Percentiles rank a stretch among this genome's conserved stretches.
These are phyloP conservation scores for Hydroisotoma schaefferi DNA, from an alignment of 2,888 invertebrate species.

Conservation along the genomic window DNA sequence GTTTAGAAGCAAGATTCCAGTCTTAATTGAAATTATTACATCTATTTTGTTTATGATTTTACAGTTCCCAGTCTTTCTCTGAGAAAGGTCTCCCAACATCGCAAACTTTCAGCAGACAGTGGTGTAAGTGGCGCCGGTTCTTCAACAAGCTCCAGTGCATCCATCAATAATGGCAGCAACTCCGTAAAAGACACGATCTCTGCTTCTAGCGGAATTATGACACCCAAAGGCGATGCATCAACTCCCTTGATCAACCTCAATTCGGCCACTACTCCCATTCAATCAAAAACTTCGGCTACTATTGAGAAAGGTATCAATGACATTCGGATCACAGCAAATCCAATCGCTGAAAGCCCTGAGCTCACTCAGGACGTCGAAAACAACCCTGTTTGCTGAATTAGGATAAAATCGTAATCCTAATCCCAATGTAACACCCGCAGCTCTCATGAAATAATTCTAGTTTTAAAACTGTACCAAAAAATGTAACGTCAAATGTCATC, in stretches of 20 bases:
- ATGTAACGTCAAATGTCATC: no score
- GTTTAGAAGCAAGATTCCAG: no score
- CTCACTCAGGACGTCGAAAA: conserved; percentile 28
- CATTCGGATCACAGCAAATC: conserved; percentile 48
- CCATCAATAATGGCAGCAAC: conserved; percentile 38
- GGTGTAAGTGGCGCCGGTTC: conserved; percentile 48
- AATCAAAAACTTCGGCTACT: no score
- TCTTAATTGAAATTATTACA: not conserved
- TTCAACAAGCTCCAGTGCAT: conserved; percentile 42
- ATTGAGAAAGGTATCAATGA: conserved; percentile 47
- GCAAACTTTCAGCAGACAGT: conserved; percentile 48
- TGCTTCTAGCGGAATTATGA: conserved; percentile 39
- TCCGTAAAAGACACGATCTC: conserved; percentile 25
- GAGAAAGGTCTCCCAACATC: conserved; percentile 44
- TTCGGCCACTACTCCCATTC: conserved; percentile 15
- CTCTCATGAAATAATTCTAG: no score
- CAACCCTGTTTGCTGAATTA: conserved; percentile 31
- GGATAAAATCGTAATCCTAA: no score
- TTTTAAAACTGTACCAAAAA: no score
- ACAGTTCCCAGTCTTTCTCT: conserved; percentile 47
- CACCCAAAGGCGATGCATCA: conserved; percentile 40
- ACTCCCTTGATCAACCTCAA: conserved; percentile 41
- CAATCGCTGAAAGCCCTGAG: conserved; percentile 46
- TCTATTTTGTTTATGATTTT: conserved; percentile 3
- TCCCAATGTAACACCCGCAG: no score